Evolutionary conservation across 2,888 invertebrate genomes (phyloP), one percentile per base, ranked within the genome.

Genomic region (Bhutanitis thaidina): DNA sequence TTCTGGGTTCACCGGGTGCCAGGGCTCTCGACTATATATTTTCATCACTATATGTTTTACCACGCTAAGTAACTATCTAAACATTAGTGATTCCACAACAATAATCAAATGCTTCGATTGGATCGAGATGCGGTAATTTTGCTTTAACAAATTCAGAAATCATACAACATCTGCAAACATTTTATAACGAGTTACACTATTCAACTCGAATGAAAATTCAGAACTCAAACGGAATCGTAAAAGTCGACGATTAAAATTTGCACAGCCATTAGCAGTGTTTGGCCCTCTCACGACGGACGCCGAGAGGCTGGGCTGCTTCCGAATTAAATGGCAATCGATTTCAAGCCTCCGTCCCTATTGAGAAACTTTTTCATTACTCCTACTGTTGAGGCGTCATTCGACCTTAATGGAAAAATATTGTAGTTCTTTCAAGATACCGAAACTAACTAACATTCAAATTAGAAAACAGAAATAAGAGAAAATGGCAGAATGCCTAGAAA

Each of bases 301-400:
- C 54, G 56, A 54, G 61, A 58, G 61, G 63, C 57, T 49, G 53
- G 52, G 57, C 56, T 56, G 60, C 53, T 56, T 53, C 58, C 64
- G 62, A 80, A 78, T 80, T 76, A 80, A 81, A 80, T 75, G 79
- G 74, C 82, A 77, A 80, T 83, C 79, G 80, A 82, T 80, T 75
- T 74, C 57, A 57, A 78, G 71, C 61, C 67, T 60, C 63, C 55
- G 59, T 56, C 56, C 63, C 63, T 69, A 73, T 77, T 70, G 73
- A 68, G 68, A 70, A 68, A 65, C 44, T 52, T 50, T 50, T 27
- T 37, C 13, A 30, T 8, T 1, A 37, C 41, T 70, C 61, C 16
- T 50, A 52, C 52, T 63, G 47, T 50, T 20, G 50, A 29, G 1
- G 10, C 4, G 8, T 29, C 3, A 36, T 50, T 57, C 9, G 13